A percentile compares a stretch with the other conserved stretches of the same genome.
These are phyloP conservation scores for Hydrochoerus hydrochaeris DNA, from an alignment of 2,113 vertebrate species.

Conservation along the genomic window DNA sequence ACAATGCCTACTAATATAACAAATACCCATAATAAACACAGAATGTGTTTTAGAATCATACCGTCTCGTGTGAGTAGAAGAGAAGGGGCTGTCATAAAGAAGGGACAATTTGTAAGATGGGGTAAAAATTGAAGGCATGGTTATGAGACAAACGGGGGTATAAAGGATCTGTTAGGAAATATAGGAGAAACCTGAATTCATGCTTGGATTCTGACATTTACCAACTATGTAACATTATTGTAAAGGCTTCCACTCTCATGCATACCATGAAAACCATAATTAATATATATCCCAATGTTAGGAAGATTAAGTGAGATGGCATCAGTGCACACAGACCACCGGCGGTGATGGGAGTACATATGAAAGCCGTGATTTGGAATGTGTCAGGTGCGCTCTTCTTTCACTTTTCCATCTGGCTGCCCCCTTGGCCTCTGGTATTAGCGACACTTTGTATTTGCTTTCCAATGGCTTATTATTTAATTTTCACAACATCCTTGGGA, in stretches of 20 bases:
- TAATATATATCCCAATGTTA: slow-evolving; percentile 38
- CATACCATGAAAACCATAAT: slow-evolving; percentile 20
- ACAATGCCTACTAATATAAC: background rate
- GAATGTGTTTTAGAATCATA: background rate
- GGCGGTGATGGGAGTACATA: slow-evolving; percentile 56
- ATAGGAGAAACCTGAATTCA: background rate
- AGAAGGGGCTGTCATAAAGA: background rate
- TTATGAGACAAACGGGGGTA: background rate
- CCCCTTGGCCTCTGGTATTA: slow-evolving; percentile 76
- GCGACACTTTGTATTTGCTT: slow-evolving; percentile 76
- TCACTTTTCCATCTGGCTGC: slow-evolving; percentile 69
- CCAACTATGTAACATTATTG: background rate
- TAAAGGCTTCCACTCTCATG: background rate
- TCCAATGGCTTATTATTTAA: slow-evolving; percentile 83
- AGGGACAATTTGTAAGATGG: background rate
- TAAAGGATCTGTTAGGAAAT: background rate
- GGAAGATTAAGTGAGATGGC: slow-evolving; percentile 39
- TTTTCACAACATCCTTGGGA: slow-evolving; percentile 82
- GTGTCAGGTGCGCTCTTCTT: background rate
- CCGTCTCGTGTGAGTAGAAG: background rate
- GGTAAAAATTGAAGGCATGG: background rate
- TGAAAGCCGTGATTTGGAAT: slow-evolving; percentile 64
- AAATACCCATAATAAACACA: background rate
- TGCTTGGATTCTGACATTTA: background rate
- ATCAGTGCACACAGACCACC: background rate